Base-by-base conservation (phyloP, 2,113 vertebrate species). In the Albula goreensis region DNA sequence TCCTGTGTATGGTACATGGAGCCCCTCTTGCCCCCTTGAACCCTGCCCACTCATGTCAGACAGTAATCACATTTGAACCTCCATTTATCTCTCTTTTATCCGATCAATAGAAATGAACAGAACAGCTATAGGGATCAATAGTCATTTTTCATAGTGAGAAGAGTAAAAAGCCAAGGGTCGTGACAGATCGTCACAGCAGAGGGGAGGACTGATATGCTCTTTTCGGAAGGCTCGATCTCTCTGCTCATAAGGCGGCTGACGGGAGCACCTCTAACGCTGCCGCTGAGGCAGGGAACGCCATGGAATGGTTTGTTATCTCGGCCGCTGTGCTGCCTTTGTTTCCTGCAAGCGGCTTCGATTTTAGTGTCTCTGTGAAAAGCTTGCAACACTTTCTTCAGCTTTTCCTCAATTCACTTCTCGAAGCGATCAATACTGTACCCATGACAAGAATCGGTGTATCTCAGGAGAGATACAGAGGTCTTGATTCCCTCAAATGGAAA, bases 51-150 rank as follows among this genome's bases (percentile, higher is more conserved):
- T 93, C 94, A 92, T 93, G 92, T 89, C 89, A 90, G 93, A n/a
- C 94, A 90, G 90, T 95, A 92, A 94, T 95, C 92, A 93, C 90
- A 95, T 95, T 94, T 93, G 90, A 90, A 91, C 89, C 88, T 92
- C 80, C 87, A 96, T 96, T 97, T 96, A 94, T 96, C 96, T 96
- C 96, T 91, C 96, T 95, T 93, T 93, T 74, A 90, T 89, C 89
- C 86, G 91, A 93, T 97, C 96, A 95, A 97, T 97, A 95, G 95
- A 95, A 93, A 95, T 95, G 95, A 97, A 96, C 94, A 95, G 88
- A 95, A 95, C 94, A 94, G 93, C 93, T 95, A 94, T 95, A 93
- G 88, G 90, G 95, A 96, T 96, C 93, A 93, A 96, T 96, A 89
- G 93, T 89, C 92, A 94, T 96, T 96, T 96, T 96, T 96, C 94